Base-by-base conservation (phyloP, 2,888 invertebrate genomes). In the Phlogophora meticulosa region DNA sequence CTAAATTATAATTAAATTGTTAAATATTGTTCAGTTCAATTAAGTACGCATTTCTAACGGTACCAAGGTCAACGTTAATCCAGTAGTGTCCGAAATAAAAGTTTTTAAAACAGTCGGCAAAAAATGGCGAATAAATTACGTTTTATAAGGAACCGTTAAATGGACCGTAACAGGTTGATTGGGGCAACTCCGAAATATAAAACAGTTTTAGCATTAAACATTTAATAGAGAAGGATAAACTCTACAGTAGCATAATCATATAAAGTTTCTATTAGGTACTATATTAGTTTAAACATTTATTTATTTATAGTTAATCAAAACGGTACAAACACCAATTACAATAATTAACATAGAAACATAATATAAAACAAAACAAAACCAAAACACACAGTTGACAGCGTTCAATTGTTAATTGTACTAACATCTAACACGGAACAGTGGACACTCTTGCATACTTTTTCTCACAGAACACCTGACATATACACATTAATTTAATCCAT, bases 101-200 rank as follows among this genome's bases (percentile, higher is more conserved):
- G 46, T 38, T 60, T 38, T 60, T 56, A 28, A 58, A 74, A 52
- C 32, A 58, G 43, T 65, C 58, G 24, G 38, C 52, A 45, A 15
- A 40, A 49, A 56, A 52, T 51, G 22, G 62, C 28, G 45, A 61
- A 68, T 64, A 58, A 76, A 70, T 68, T 62, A 51, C 7, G 53
- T 61, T 57, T 49, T 46, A 43, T 11, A 52, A 46, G 34, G 38
- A 55, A 74, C 79, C 79, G 74, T 79, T 77, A 78, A 62, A 71
- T 71, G 56, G 65, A 28, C 58, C 56, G 52, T 68, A 74, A 79
- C 58, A 57, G 45, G 64, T 71, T 66, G 57, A 46, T 58, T 55
- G 45, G 28, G 40, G 53, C 49, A 56, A 49, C 24, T 38, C 45
- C 60, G 15, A 72, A 64, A 63, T 24, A 22, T 22, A 24, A 40